These are phyloP conservation scores for Hippopotamyrus pictus DNA, from an alignment of 2,797 vertebrate species.

Conservation along the genomic window DNA sequence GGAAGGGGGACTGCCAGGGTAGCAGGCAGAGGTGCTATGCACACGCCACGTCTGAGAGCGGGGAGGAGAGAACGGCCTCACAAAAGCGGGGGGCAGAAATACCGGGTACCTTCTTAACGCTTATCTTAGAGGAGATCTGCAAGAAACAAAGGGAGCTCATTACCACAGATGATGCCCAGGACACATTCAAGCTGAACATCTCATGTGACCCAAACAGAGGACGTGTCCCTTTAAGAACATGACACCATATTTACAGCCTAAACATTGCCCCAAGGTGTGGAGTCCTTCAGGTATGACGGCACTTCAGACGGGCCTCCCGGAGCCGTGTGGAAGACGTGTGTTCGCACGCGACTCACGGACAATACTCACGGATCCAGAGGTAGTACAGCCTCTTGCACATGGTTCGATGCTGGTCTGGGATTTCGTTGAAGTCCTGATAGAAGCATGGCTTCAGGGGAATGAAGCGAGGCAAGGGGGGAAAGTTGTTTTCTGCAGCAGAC, in stretches of 20 bases:
- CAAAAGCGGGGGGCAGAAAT: constrained; percentile 20
- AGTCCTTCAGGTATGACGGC: neutral
- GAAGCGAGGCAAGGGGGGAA: constrained; percentile 87
- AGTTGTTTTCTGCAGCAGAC: constrained; percentile 74
- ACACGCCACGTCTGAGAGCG: neutral
- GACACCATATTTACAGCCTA: neutral
- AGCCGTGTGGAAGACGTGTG: neutral
- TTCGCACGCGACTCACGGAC: neutral
- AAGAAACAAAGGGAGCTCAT: constrained; percentile 34
- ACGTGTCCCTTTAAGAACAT: neutral
- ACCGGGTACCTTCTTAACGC: constrained; percentile 45
- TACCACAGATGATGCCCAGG: neutral
- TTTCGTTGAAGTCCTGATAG: constrained; percentile 96
- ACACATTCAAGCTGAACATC: neutral
- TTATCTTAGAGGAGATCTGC: constrained; percentile 34
- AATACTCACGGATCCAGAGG: constrained; percentile 92
- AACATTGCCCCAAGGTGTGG: neutral
- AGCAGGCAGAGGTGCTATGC: neutral
- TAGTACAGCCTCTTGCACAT: constrained; percentile 93
- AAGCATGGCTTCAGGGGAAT: constrained; percentile 95
- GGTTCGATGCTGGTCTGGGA: constrained; percentile 85
- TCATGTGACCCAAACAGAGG: neutral
- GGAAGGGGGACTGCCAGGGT: neutral
- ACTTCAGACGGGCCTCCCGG: neutral
- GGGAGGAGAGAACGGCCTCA: neutral